phyloP scores from a whole-genome alignment of 2,888 invertebrate genomes.

The Galeruca laticollis region DNA sequence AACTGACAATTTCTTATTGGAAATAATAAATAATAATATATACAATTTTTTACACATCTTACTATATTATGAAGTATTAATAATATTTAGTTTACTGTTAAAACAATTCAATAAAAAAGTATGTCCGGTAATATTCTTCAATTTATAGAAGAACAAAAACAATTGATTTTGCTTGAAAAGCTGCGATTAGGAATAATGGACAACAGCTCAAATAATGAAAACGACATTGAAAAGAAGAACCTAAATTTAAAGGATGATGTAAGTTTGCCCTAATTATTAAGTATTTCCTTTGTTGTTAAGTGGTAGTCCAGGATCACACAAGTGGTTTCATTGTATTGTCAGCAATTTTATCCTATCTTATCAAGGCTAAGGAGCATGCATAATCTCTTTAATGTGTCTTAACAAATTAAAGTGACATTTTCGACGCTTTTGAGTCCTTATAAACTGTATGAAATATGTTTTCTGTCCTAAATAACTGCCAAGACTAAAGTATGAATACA shows the following conservation, averaged over 20 bases:
- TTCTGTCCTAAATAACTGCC: neutral
- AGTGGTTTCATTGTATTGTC: conserved; percentile 26
- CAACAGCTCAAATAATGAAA: conserved; percentile 8
- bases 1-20: neutral
- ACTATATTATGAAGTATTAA: neutral
- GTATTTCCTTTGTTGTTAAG: conserved; percentile 21
- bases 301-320: conserved; percentile 22
- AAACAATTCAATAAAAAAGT: neutral
- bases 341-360: conserved; percentile 32
- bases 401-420: conserved; percentile 1
- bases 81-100: neutral
- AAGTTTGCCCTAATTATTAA: conserved; percentile 10
- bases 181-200: conserved; percentile 51
- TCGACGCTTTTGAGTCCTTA: neutral
- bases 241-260: conserved; percentile 39
- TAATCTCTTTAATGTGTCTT: neutral
- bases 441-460: neutral
- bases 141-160: conserved; percentile 54
- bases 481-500: too few relatives aligned
- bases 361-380: conserved; percentile 3
- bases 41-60: neutral
- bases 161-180: conserved; percentile 53
- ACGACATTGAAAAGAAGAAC: conserved; percentile 10
- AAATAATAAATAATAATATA: neutral
- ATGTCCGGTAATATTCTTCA: conserved; percentile 54